Percentiles rank a stretch among this genome's conserved stretches.
phyloP scores from a whole-genome alignment of 2,797 vertebrate genomes.

The Pangasius larnaudii region DNA sequence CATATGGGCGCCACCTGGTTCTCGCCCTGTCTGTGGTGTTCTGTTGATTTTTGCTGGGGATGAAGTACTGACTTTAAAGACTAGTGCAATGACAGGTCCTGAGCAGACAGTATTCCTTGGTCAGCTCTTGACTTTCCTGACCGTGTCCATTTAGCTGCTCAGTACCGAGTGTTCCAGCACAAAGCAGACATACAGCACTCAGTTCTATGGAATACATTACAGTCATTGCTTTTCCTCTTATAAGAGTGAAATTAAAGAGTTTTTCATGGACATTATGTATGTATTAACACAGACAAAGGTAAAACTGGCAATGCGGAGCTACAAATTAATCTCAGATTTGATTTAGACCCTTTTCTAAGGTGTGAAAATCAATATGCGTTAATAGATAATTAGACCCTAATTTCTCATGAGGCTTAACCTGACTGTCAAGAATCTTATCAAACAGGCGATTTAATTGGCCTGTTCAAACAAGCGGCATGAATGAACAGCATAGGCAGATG shows the following conservation, averaged over 20 bases:
- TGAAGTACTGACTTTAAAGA: conserved; percentile 61
- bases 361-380: conserved; percentile 29
- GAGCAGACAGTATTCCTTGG: not conserved
- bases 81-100: conserved; percentile 54
- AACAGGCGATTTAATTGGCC: conserved; percentile 29
- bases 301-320: not conserved
- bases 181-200: conserved; percentile 26
- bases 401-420: conserved; percentile 39
- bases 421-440: conserved; percentile 28
- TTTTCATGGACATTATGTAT: not conserved
- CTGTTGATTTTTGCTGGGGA: not conserved
- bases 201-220: not conserved
- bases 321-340: conserved; percentile 20
- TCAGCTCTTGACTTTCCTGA: conserved; percentile 79
- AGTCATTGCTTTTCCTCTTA: not conserved
- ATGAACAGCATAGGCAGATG: not conserved
- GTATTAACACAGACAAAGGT: not conserved
- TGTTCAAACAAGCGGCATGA: conserved; percentile 30
- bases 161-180: conserved; percentile 61
- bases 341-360: conserved; percentile 10
- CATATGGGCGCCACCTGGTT: conserved; percentile 37
- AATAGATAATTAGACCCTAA: conserved; percentile 47
- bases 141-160: conserved; percentile 81
- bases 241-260: not conserved
- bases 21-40: not conserved